Evolutionary conservation across 64 coral and sea anemone genomes (phyloP).

Genomic region (Montipora foliosa): DNA sequence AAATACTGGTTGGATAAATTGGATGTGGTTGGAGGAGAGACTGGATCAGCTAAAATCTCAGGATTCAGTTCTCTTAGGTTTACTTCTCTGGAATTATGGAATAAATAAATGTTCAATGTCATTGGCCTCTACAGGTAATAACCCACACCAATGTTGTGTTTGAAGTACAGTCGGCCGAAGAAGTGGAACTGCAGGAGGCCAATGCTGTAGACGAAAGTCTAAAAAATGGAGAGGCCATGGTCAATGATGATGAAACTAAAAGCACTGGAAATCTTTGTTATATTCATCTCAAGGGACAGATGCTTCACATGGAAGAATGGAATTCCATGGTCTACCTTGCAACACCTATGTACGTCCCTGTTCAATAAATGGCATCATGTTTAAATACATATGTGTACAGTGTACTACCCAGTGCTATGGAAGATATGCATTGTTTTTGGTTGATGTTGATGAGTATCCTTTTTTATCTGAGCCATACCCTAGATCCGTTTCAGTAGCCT

Average conservation of each 20-base stretch:
- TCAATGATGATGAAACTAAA: neutral
- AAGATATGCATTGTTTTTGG: no score
- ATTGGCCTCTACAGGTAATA: conserved; percentile 8
- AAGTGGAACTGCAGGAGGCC: neutral
- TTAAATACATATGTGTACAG: no score
- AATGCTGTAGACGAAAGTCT: neutral
- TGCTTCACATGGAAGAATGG: conserved; percentile 92
- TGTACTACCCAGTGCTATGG: no score
- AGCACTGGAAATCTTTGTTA: neutral
- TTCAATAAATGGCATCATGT: neutral
- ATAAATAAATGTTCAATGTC: neutral
- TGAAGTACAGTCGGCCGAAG: conserved; percentile 54
- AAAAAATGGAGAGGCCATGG: conserved; percentile 10
- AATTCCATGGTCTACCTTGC: conserved; percentile 87
- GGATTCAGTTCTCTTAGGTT: no score
- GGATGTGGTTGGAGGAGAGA: no score
- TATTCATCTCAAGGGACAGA: conserved; percentile 91
- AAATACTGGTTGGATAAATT: no score
- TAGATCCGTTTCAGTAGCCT: no score
- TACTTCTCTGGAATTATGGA: neutral
- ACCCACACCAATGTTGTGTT: conserved; percentile 74
- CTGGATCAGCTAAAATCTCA: no score
- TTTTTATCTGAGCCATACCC: no score
- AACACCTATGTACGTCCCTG: conserved; percentile 81
- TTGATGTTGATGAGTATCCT: no score